Conservation (phyloP, 2,113 vertebrate genomes). For the Xenus cinereus region DNA sequence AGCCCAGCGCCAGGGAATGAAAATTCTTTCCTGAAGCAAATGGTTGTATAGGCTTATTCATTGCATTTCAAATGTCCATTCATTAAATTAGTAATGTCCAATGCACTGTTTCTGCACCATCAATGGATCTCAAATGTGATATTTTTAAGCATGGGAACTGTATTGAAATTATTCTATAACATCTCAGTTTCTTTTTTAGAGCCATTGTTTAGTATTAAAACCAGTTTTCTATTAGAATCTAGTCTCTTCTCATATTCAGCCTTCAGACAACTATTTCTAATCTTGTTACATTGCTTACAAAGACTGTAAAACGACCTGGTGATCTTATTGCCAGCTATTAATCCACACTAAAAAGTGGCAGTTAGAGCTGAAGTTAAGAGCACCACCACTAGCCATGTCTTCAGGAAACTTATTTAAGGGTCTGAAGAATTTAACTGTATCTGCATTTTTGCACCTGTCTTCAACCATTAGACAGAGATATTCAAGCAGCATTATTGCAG, state of each 20-base stretch:
- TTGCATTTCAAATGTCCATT: neutral
- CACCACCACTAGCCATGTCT: neutral
- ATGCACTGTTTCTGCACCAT: neutral
- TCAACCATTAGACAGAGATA: neutral
- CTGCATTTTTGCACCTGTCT: neutral
- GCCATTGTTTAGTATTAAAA: neutral
- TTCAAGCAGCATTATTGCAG: neutral
- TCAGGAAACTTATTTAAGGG: neutral
- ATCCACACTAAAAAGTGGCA: neutral
- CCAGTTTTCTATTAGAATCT: neutral
- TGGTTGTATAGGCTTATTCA: neutral
- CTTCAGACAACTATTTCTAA: neutral
- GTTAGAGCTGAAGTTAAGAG: neutral
- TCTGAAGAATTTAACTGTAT: neutral
- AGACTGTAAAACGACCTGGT: neutral
- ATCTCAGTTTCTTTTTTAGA: neutral
- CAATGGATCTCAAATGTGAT: neutral
- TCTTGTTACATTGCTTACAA: neutral
- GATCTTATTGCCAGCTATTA: neutral
- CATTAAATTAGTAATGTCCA: neutral
- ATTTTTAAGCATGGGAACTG: neutral
- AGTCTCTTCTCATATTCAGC: neutral
- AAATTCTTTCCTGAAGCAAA: neutral
- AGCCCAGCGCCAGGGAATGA: neutral
- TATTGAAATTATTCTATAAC: neutral